These are phyloP conservation scores for Phasia obesa DNA, from an alignment of 2,888 invertebrate genomes.

Conservation along the genomic window DNA sequence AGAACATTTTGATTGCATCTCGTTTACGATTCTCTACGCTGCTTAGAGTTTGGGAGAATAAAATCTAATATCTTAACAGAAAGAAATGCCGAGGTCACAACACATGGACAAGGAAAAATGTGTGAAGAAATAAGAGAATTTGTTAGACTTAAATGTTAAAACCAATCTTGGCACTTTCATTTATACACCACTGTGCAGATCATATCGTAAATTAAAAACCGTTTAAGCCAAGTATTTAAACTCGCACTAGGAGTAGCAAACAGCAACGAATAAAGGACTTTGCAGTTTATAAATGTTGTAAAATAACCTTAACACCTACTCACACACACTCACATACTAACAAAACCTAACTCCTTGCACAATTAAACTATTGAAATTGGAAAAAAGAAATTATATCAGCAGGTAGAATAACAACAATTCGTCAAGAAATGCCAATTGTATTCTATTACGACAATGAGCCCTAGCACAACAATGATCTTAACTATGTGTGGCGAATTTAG, in stretches of 20 bases:
- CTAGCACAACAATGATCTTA: conserved; percentile 69
- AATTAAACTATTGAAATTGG: neutral
- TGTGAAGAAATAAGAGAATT: conserved; percentile 69
- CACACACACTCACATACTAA: conserved; percentile 13
- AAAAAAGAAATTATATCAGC: conserved; percentile 21
- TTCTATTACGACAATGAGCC: conserved; percentile 25
- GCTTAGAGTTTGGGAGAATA: conserved; percentile 53
- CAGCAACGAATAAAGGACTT: conserved; percentile 44
- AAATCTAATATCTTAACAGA: conserved; percentile 31
- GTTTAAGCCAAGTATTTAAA: conserved; percentile 14
- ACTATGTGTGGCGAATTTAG: conserved; percentile 78
- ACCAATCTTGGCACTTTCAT: conserved; percentile 74
- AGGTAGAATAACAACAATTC: conserved; percentile 32
- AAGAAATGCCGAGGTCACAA: conserved; percentile 7
- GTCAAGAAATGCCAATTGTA: neutral
- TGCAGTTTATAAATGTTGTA: conserved; percentile 63
- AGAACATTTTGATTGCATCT: conserved; percentile 72
- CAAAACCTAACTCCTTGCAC: neutral
- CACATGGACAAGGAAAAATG: neutral
- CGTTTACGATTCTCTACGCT: conserved; percentile 79
- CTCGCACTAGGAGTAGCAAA: conserved; percentile 67
- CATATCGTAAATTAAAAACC: conserved; percentile 3
- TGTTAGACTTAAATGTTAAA: conserved; percentile 74
- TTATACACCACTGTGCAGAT: conserved; percentile 74
- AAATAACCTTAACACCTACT: conserved; percentile 49